Percentiles rank a stretch among this genome's conserved stretches.
Evolutionary conservation across 2,888 invertebrate genomes (phyloP).

Genomic region (Mythimna ferrago): DNA sequence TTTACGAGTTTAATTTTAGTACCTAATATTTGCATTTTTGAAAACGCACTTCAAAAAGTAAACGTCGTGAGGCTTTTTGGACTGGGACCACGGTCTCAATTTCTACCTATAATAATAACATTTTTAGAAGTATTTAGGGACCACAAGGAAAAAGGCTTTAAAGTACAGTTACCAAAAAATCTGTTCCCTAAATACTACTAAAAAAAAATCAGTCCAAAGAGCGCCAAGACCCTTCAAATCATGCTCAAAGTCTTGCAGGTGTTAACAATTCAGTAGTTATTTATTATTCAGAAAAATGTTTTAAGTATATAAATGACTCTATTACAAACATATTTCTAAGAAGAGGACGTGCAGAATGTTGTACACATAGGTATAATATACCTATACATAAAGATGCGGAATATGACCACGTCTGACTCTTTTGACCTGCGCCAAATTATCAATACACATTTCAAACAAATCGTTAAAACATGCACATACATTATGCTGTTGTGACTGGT

Average conservation of each 20-base stretch:
- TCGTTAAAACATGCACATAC: conserved; percentile 48
- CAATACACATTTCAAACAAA: conserved; percentile 31
- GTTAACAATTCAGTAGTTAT: conserved; percentile 36
- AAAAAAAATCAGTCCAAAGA: too few relatives aligned
- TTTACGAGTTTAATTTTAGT: neutral
- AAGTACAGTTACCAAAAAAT: too few relatives aligned
- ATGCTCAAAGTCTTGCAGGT: conserved; percentile 16
- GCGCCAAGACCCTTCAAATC: conserved; percentile 2
- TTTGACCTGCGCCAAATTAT: conserved; percentile 41
- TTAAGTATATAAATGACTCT: conserved; percentile 38
- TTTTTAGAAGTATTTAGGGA: too few relatives aligned
- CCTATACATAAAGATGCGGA: conserved; percentile 8
- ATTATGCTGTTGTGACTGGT: conserved; percentile 4
- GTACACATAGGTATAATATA: neutral
- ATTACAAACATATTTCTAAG: conserved; percentile 44
- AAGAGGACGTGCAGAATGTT: conserved; percentile 47
- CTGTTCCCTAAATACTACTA: too few relatives aligned
- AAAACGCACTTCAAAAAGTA: neutral
- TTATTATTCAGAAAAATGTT: conserved; percentile 23
- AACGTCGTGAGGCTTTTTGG: neutral
- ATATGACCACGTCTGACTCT: conserved; percentile 52
- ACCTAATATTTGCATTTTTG: neutral
- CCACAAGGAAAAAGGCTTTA: too few relatives aligned
- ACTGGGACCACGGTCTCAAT: too few relatives aligned
- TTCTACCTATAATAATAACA: too few relatives aligned